Evolutionary conservation across 2,113 vertebrate genomes (phyloP), one percentile per base, ranked within the genome.

Genomic region (Gambusia holbrooki): DNA sequence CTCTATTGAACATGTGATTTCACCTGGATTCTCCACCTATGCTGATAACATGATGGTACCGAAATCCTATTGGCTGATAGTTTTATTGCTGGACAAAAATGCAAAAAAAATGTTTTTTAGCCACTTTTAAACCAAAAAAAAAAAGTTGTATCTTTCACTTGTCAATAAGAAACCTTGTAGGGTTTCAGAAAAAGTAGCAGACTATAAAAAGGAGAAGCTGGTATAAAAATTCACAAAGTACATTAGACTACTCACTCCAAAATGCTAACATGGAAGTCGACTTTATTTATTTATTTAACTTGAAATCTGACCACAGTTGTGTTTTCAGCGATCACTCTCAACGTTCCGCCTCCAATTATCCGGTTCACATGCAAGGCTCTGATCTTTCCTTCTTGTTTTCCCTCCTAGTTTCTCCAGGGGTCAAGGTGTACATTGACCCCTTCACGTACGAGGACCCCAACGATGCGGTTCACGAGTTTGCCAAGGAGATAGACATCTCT

Each of bases 391-490:
- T 1, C 0, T 2, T 11, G 35, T 62, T 62, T 15, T 13, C n/a
- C 29, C 6, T 61, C 19, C 66, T 80, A 99, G 98, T 98, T 85
- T 96, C 97, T 74, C 98, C 98, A 0, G 97, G 98, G 33, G 96
- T 97, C 88, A 99, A 99, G 90, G 97, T 99, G 22, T 99, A 99
- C 87, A 99, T 99, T 25, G 98, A 99, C 85, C 98, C 98, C 3
- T 99, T 99, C 88, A 99, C 98, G 60, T 99, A 99, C 0, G 98
- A 99, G 84, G 98, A 99, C 84, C 98, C 98, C 27, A 99, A 99
- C 0, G 98, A 99, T 85, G 98, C 98, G 0, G 94, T 99, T 61
- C 96, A 98, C 33, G 98, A 99, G 87, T 99, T 99, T 1, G 98
- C 98, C 91, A 97, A 98, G 89, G 98, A 99, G 91, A 99, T 99